Conservation (phyloP, 2,113 vertebrate genomes). For the Scolopax mira region DNA sequence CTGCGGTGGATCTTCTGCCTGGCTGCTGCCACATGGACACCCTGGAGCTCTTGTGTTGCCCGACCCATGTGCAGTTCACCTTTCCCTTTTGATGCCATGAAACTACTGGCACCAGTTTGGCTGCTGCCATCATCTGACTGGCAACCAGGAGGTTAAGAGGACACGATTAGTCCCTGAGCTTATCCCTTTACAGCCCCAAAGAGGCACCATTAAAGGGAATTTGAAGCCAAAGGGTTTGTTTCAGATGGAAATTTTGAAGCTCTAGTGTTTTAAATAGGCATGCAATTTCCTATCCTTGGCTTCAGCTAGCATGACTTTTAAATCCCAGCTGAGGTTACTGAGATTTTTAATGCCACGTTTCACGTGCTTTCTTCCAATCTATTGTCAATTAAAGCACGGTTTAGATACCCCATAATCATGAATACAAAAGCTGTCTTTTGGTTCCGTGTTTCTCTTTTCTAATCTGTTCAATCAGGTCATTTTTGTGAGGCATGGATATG, state of each 20-base stretch:
- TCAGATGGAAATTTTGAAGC: neutral
- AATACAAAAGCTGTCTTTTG: neutral
- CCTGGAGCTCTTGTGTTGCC: neutral
- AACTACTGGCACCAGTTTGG: neutral
- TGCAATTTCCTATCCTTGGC: neutral
- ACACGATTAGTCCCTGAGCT: neutral
- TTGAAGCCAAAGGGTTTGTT: neutral
- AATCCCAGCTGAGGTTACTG: neutral
- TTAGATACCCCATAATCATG: neutral
- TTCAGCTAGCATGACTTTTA: neutral
- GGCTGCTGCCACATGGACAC: neutral
- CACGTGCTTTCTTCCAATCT: neutral
- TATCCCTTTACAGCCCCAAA: neutral
- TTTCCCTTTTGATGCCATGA: neutral
- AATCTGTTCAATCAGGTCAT: neutral
- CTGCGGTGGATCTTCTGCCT: neutral
- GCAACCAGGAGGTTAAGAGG: neutral
- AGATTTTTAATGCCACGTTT: neutral
- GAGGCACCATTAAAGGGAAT: neutral
- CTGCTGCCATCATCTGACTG: neutral
- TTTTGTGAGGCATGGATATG: neutral
- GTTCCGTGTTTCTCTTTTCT: neutral
- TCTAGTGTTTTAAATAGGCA: constrained; percentile 16
- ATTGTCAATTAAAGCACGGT: neutral
- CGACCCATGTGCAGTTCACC: neutral